A percentile compares a stretch with the other conserved stretches of the same genome.
These are phyloP conservation scores for Geodia barretti DNA, from an alignment of 37 sponge, comb jelly and placozoan genomes.

Conservation along the genomic window DNA sequence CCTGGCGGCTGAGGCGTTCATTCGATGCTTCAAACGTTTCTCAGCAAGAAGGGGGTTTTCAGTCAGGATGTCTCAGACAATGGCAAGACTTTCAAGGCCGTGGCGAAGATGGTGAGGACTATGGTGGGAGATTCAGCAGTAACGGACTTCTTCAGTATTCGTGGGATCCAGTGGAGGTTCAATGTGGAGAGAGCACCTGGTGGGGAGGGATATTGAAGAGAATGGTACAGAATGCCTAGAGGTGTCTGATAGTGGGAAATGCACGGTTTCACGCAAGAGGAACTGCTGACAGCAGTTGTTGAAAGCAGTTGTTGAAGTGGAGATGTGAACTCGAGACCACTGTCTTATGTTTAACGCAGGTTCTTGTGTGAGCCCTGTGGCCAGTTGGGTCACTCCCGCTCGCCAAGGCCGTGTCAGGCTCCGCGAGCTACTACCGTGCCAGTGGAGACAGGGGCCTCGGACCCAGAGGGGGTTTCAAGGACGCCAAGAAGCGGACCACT, in stretches of 20 bases:
- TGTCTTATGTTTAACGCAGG: too few species aligned
- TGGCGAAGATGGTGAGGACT: background rate
- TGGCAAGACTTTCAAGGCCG: constrained; percentile 31
- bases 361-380: too few species aligned
- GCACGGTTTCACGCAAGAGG: constrained; percentile 36
- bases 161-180: constrained; percentile 17
- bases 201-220: constrained; percentile 28
- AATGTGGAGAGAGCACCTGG: constrained; percentile 34
- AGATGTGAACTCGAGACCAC: too few species aligned
- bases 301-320: too few species aligned
- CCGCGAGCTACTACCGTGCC: too few species aligned
- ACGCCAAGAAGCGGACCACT: too few species aligned
- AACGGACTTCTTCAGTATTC: background rate
- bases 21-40: constrained; percentile 19
- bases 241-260: constrained; percentile 21
- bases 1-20: constrained; percentile 13
- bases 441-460: too few species aligned
- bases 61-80: constrained; percentile 19
- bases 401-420: too few species aligned
- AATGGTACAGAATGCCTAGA: constrained; percentile 15
- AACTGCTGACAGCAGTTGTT: constrained; percentile 18
- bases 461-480: too few species aligned
- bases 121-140: background rate
- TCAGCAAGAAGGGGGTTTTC: constrained; percentile 21
- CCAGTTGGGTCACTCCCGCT: too few species aligned